phyloP scores from a whole-genome alignment of 2,888 invertebrate genomes.

The Coenonympha glycerion region DNA sequence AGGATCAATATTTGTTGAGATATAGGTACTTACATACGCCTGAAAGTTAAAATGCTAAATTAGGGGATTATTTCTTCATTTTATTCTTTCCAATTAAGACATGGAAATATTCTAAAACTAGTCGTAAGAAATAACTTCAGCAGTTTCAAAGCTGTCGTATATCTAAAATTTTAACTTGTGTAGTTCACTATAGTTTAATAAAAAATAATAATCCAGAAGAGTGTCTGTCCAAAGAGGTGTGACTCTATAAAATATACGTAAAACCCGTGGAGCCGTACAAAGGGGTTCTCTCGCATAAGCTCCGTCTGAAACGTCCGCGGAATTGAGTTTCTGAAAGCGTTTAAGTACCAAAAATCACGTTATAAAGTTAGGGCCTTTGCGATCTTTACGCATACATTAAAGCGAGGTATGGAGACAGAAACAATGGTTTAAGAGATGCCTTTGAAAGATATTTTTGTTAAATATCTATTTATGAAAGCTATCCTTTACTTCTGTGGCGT shows the following conservation, averaged over 20 bases:
- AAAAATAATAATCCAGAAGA: not conserved
- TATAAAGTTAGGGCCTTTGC: conserved; percentile 50
- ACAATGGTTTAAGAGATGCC: not conserved
- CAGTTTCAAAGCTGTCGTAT: no score
- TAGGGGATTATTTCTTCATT: no score
- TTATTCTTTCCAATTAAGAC: no score
- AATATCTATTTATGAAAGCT: no score
- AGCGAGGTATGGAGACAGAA: conserved; percentile 41
- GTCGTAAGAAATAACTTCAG: no score
- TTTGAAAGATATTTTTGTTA: not conserved
- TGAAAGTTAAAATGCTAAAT: no score
- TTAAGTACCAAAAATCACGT: conserved; percentile 73
- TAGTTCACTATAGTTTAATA: not conserved
- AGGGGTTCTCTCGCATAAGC: conserved; percentile 18
- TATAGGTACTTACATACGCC: no score
- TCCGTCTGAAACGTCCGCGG: conserved; percentile 42
- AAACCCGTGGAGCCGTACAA: conserved; percentile 9
- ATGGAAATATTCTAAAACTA: no score
- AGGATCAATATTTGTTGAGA: no score
- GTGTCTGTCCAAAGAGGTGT: not conserved
- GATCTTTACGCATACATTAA: conserved; percentile 70
- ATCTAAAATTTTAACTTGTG: no score
- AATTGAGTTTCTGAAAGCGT: conserved; percentile 67
- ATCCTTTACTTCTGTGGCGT: no score
- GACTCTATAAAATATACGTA: conserved; percentile 1